phyloP scores from a whole-genome alignment of 2,888 invertebrate species.

The Phengaris arion region DNA sequence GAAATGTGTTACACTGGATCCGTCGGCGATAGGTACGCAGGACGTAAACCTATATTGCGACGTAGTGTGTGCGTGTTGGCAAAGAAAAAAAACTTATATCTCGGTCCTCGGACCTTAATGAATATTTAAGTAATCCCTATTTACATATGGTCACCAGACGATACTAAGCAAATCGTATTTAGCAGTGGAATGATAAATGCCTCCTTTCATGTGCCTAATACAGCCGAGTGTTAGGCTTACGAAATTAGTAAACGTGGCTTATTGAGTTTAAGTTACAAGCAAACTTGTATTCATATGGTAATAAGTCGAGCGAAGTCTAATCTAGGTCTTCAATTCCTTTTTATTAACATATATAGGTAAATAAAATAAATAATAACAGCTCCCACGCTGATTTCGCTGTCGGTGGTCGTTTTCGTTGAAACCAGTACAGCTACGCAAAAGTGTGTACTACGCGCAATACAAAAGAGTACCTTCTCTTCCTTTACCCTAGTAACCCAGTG shows the following conservation, averaged over 20 bases:
- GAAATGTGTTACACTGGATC: no score
- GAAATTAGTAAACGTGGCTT: neutral
- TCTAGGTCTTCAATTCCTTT: conserved; percentile 22
- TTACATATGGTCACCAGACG: neutral
- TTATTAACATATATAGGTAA: neutral
- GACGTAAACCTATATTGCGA: no score
- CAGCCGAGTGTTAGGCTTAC: neutral
- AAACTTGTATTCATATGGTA: conserved; percentile 19
- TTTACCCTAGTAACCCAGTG: no score
- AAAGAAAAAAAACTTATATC: neutral
- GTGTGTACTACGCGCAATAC: no score
- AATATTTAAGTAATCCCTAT: conserved; percentile 3
- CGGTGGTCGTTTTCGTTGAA: no score
- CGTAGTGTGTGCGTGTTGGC: no score
- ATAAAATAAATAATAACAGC: no score
- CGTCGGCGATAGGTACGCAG: no score
- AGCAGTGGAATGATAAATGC: conserved; percentile 11
- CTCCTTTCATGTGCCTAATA: neutral
- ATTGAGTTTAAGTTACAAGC: neutral
- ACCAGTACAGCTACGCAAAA: no score
- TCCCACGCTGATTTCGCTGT: no score
- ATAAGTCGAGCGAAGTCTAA: neutral
- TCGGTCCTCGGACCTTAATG: neutral
- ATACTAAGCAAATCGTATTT: conserved; percentile 2
- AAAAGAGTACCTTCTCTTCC: no score